Base-by-base conservation (phyloP, 2,113 vertebrate genomes). In the Collichthys lucidus region DNA sequence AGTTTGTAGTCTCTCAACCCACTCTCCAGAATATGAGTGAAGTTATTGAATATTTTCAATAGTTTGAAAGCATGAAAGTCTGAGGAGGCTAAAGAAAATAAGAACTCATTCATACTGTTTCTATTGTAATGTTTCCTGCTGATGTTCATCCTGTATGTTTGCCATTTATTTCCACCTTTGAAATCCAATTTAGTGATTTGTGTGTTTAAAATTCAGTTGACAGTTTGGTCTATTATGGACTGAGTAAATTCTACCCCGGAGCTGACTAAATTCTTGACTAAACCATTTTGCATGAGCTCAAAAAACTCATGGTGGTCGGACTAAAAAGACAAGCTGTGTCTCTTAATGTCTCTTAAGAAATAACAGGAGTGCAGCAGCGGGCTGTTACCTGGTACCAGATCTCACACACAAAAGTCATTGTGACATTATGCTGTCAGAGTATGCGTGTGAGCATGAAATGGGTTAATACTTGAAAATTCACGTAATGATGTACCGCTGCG, bases 401-500 rank as follows among this genome's bases (percentile, higher is more conserved):
- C 14, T 35, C 20, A 57, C 16, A 42, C 17, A 11, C 5, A 57
- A 4, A 22, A 31, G 44, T 20, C 35, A 40, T 8, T 40, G 35
- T 61, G 24, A 56, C 12, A 16, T 26, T 11, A 56, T 29, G 19
- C 31, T 62, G 19, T 62, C 59, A 46, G 5, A 78, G 59, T 15
- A 11, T 20, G 8, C 24, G 35, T 46, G 42, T 64, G 46, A 24
- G n/a, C 44, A 14, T 49, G 26, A 68, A 44, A 44, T 12, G 6
- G 59, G 67, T 78, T 53, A 49, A 56, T 68, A 56, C 79, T 49
- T 65, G n/a, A 77, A 31, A 44, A 47, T 22, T 46, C 0, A 31
- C 53, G 46, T 73, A 35, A 49, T 46, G 29, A 50, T 57, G 59
- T 29, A 26, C 42, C 50, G 26, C 60, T 65, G 44, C n/a, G 17